phyloP scores from a whole-genome alignment of 2,797 vertebrate species.

The Pogoniulus pusillus region DNA sequence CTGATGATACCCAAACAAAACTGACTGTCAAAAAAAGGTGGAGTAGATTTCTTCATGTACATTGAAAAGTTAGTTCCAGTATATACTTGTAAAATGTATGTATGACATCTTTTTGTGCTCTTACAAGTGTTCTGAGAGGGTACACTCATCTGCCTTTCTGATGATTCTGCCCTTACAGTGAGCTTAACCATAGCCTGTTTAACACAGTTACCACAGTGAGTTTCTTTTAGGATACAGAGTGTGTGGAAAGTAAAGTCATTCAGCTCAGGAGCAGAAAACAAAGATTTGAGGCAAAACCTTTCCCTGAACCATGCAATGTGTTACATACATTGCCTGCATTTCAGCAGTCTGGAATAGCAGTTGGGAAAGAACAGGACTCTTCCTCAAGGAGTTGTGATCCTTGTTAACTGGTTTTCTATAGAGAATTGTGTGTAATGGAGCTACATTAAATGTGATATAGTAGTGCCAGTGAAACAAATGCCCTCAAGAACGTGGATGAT shows the following conservation, averaged over 20 bases:
- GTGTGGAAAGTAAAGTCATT: background rate
- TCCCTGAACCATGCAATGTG: accelerated
- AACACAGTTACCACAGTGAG: background rate
- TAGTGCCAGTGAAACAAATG: background rate
- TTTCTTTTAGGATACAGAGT: background rate
- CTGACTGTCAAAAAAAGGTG: background rate
- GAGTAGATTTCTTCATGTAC: background rate
- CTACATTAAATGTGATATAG: background rate
- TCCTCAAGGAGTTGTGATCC: background rate
- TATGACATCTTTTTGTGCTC: background rate
- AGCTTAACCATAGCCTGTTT: background rate
- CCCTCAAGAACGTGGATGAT: background rate
- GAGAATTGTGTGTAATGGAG: background rate
- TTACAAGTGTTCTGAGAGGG: background rate
- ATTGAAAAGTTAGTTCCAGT: background rate
- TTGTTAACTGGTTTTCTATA: background rate
- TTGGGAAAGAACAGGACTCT: background rate
- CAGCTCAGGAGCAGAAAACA: background rate
- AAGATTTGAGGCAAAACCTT: background rate
- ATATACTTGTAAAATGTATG: background rate
- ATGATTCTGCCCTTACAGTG: background rate
- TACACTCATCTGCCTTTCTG: background rate
- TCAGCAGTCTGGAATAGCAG: background rate
- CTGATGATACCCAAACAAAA: background rate
- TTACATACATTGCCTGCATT: background rate